Conservation (phyloP, 2,797 vertebrate genomes). For the Enteromius fasciolatus region DNA sequence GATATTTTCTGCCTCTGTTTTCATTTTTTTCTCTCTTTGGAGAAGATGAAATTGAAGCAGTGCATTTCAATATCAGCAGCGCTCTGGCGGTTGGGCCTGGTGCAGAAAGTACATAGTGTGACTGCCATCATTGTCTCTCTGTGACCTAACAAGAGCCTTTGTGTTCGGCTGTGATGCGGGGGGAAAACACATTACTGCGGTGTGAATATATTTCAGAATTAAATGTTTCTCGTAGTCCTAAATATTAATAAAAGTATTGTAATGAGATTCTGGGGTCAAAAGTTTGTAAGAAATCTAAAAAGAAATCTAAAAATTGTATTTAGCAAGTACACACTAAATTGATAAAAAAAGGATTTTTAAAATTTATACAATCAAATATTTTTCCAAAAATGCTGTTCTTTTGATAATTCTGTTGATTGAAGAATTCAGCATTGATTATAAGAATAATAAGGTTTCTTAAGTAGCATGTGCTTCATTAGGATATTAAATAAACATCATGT, state of each 20-base stretch:
- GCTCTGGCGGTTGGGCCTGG: slow-evolving; percentile 71
- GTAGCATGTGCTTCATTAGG: neutral
- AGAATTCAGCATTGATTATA: neutral
- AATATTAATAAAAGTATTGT: neutral
- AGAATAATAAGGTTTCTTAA: neutral
- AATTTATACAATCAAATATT: neutral
- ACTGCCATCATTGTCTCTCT: slow-evolving; percentile 51
- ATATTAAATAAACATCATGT: neutral
- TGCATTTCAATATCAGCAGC: slow-evolving; percentile 74
- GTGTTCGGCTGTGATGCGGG: slow-evolving; percentile 11
- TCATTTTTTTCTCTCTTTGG: slow-evolving; percentile 54
- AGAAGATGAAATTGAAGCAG: slow-evolving; percentile 78
- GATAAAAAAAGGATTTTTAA: neutral
- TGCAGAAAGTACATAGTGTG: slow-evolving; percentile 57
- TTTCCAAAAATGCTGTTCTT: neutral
- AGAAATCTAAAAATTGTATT: neutral
- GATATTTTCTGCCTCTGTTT: slow-evolving; percentile 60
- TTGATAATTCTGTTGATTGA: neutral
- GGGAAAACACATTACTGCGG: neutral
- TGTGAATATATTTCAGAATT: neutral
- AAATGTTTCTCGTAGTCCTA: neutral
- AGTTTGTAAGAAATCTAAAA: neutral
- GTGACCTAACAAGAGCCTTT: slow-evolving; percentile 36
- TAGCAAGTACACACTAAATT: neutral
- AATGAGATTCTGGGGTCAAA: neutral